Conservation (phyloP, 2,113 vertebrate species). For the Neomonachus schauinslandi region DNA sequence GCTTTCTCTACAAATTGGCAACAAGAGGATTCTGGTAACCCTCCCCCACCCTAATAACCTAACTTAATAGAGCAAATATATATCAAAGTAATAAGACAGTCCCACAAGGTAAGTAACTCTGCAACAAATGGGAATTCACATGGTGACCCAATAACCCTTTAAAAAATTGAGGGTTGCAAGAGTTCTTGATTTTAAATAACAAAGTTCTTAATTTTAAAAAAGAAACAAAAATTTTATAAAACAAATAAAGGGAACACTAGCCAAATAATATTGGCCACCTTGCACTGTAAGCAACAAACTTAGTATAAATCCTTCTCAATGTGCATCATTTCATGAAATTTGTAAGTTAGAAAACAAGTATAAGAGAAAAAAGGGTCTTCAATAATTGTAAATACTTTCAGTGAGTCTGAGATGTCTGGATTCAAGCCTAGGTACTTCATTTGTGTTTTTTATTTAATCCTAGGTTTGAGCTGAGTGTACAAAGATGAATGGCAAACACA, state of each 20-base stretch:
- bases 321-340: neutral
- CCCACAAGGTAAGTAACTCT: neutral
- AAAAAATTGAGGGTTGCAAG: neutral
- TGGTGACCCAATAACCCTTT: neutral
- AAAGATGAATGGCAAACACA: neutral
- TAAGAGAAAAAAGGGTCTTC: neutral
- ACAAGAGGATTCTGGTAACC: neutral
- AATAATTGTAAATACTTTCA: neutral
- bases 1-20: neutral
- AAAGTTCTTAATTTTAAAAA: neutral
- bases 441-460: neutral
- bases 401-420: neutral
- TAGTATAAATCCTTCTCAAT: neutral
- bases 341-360: neutral
- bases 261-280: neutral
- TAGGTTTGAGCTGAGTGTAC: neutral
- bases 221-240: neutral
- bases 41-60: neutral
- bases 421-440: neutral
- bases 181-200: neutral
- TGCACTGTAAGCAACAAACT: neutral
- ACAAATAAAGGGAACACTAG: neutral
- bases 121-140: neutral
- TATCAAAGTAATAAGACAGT: neutral
- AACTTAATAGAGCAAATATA: neutral